Conservation (phyloP, 2,797 vertebrate species). For the Allobates femoralis region DNA sequence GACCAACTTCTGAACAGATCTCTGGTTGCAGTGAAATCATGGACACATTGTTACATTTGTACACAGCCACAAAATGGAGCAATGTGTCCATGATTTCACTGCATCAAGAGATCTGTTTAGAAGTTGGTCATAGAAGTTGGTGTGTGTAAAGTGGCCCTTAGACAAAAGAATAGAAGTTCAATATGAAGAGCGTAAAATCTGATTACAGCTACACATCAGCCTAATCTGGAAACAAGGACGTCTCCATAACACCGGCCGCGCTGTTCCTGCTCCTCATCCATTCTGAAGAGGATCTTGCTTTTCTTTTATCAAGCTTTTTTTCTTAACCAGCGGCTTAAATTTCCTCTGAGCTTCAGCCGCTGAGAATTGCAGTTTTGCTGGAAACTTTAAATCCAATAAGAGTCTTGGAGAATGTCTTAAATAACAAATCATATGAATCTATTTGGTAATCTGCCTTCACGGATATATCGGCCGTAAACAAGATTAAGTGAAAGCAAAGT, state of each 20-base stretch:
- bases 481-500: conserved; percentile 66
- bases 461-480: conserved; percentile 63
- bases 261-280: conserved; percentile 62
- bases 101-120: too few species aligned
- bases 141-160: too few species aligned
- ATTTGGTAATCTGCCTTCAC: conserved; percentile 63
- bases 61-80: too few species aligned
- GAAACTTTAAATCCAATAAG: conserved; percentile 65
- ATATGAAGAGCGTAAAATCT: conserved; percentile 69
- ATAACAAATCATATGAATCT: conserved; percentile 68
- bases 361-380: conserved; percentile 69
- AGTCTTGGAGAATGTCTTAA: conserved; percentile 60
- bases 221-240: conserved; percentile 67
- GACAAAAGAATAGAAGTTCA: conserved; percentile 51
- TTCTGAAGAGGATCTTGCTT: conserved; percentile 50
- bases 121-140: too few species aligned
- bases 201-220: conserved; percentile 65
- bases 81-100: too few species aligned
- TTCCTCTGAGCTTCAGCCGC: conserved; percentile 64
- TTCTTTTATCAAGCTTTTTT: conserved; percentile 34
- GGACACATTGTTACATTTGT: too few species aligned
- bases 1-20: too few species aligned
- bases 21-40: too few species aligned
- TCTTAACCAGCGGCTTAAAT: conserved; percentile 65
- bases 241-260: conserved; percentile 60